phyloP scores from a whole-genome alignment of 2,888 invertebrate species.

The Desoria tigrina region DNA sequence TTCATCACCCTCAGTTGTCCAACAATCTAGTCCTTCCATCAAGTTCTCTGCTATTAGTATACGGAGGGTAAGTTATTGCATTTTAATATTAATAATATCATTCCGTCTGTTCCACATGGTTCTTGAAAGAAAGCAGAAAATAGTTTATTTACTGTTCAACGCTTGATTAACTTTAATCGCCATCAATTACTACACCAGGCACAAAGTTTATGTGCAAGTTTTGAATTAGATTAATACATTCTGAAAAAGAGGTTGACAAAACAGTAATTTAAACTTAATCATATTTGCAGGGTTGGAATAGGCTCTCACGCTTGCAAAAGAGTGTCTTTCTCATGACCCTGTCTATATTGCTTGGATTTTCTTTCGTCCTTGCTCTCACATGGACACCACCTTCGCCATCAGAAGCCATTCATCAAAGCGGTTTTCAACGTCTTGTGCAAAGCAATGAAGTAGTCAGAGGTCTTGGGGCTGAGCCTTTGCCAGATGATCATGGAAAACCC shows the following conservation, averaged over 20 bases:
- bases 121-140: neutral
- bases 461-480: neutral
- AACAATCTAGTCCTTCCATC: conserved; percentile 18
- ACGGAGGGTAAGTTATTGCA: conserved; percentile 40
- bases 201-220: too few species aligned
- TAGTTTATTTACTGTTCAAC: neutral
- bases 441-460: neutral
- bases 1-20: conserved; percentile 16
- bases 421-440: neutral
- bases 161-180: too few species aligned
- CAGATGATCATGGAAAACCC: neutral
- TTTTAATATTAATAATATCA: too few species aligned
- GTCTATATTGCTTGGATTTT: conserved; percentile 65
- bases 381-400: conserved; percentile 5
- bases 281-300: conserved; percentile 85
- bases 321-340: conserved; percentile 70
- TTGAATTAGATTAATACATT: too few species aligned
- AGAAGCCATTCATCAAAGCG: neutral
- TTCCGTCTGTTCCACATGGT: too few species aligned
- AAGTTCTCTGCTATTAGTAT: conserved; percentile 29
- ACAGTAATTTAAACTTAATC: too few species aligned
- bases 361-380: conserved; percentile 8
- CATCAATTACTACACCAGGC: too few species aligned
- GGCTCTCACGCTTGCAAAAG: conserved; percentile 77
- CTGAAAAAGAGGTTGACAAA: too few species aligned